Evolutionary conservation across 2,113 vertebrate species (phyloP).

Genomic region (Sinosuthora webbiana): DNA sequence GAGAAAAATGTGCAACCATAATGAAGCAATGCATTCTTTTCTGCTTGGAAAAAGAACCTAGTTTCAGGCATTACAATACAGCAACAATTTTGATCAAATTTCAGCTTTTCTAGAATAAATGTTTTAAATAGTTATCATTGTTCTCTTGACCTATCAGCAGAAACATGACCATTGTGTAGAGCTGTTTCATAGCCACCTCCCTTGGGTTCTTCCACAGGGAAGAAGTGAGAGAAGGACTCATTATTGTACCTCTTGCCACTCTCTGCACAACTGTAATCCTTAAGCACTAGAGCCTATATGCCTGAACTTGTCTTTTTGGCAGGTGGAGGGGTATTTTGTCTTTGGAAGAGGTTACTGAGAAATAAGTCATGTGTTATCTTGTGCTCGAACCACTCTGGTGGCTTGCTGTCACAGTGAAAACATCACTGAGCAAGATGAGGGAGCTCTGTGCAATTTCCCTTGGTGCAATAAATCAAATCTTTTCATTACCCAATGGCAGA

Average conservation of each 20-base stretch:
- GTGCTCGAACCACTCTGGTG: neutral
- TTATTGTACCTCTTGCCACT: neutral
- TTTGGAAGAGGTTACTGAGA: neutral
- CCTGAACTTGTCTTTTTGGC: neutral
- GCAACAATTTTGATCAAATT: conserved; percentile 6
- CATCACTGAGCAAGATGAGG: neutral
- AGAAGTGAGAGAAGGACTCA: neutral
- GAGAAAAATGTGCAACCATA: neutral
- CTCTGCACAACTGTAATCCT: neutral
- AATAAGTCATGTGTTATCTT: neutral
- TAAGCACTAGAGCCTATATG: neutral
- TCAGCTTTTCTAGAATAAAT: neutral
- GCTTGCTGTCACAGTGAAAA: neutral
- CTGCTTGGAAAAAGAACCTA: neutral
- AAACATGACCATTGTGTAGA: neutral
- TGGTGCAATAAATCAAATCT: conserved; percentile 1
- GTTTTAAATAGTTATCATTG: neutral
- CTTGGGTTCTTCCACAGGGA: neutral
- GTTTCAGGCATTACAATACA: neutral
- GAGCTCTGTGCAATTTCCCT: neutral
- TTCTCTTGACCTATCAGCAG: neutral
- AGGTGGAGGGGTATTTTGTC: conserved; percentile 1
- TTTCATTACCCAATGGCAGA: neutral
- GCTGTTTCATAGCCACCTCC: neutral
- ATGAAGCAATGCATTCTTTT: neutral